Conservation (phyloP, 2,113 vertebrate genomes). For the Clarias magur region DNA sequence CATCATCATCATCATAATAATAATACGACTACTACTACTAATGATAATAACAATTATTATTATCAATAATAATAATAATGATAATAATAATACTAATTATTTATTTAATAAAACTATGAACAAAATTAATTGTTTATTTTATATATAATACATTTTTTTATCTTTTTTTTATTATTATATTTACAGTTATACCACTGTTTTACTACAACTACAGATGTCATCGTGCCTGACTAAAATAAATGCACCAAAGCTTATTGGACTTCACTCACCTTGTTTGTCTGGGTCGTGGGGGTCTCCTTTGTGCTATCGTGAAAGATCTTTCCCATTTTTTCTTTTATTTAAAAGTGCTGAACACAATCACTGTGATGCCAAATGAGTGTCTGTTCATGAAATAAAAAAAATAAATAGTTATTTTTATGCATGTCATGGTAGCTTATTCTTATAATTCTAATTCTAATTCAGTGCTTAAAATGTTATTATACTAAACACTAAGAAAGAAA, state of each 20-base stretch:
- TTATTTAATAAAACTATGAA: background rate
- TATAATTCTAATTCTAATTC: background rate
- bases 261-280: slow-evolving; percentile 29
- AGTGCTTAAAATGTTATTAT: background rate
- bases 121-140: background rate
- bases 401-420: background rate
- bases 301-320: slow-evolving; percentile 24
- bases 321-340: slow-evolving; percentile 28
- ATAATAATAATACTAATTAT: background rate
- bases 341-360: background rate
- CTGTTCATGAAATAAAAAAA: background rate
- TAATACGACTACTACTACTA: too few relatives aligned
- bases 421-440: background rate
- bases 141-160: background rate
- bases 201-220: background rate
- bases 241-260: background rate
- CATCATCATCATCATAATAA: too few relatives aligned
- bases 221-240: background rate
- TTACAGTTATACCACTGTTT: background rate
- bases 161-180: too few relatives aligned
- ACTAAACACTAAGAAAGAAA: too few relatives aligned
- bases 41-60: too few relatives aligned
- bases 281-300: background rate
- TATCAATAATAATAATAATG: background rate
- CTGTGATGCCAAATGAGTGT: background rate